Evolutionary conservation across 2,797 vertebrate genomes (phyloP), one percentile per base, ranked within the genome.

Genomic region (Tarsius wallacei): DNA sequence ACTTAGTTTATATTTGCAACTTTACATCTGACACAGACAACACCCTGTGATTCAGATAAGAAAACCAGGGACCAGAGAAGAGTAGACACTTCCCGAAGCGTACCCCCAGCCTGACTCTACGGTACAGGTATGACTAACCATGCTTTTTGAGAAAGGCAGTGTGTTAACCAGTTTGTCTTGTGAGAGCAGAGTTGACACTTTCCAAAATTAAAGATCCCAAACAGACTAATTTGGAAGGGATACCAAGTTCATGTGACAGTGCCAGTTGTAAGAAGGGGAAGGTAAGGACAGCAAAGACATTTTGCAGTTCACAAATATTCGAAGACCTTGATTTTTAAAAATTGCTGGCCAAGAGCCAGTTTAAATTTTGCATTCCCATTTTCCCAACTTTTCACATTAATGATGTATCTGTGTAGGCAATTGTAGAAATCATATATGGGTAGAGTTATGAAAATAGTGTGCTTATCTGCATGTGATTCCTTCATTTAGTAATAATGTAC

Each of bases 221-320:
- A 70, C 6, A 93, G 80, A 51, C 76, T 82, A 31, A 55, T 51
- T 33, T 86, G 24, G 36, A 78, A 74, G 68, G 57, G 57, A 66
- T 16, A 17, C 15, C 63, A 61, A 47, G 33, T 82, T 88, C 33
- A 76, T 0, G 55, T 3, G 57, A 82, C 47, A 51, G 13, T 61
- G 14, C 17, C 33, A 49, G 1, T 53, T 66, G 14, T 70, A 21
- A 78, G 57, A 81, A 33, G 24, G 6, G 31, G 11, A 26, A 3
- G 5, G 26, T 31, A 57, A 59, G 47, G 33, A 24, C 6, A 70
- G 24, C 21, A 63, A 63, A 93, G 49, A 22, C 63, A 51, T 85
- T 80, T 93, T 88, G 66, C 26, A 66, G 57, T 49, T 93, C n/a
- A 71, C 61, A 93, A 91, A 77, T 74, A 91, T 73, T 77, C 68